phyloP scores from a whole-genome alignment of 2,888 invertebrate genomes.

The Himalopsyche japonica region DNA sequence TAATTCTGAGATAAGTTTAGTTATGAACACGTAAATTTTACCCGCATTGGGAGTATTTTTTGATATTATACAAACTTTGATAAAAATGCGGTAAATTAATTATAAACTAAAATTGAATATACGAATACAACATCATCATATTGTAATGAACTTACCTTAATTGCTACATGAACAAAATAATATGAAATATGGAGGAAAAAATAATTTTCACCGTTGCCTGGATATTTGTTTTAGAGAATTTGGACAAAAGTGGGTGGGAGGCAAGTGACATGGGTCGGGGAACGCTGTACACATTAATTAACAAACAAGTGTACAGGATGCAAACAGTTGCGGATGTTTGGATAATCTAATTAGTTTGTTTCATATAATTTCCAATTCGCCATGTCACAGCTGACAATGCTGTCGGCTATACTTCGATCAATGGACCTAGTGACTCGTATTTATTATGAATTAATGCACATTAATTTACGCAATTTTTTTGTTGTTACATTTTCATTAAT shows the following conservation, averaged over 20 bases:
- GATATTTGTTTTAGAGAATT: not conserved
- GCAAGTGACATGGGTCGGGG: not conserved
- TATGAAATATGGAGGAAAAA: not conserved
- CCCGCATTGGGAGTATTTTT: no score
- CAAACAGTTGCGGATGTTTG: conserved; percentile 36
- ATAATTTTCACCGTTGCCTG: not conserved
- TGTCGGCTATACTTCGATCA: not conserved
- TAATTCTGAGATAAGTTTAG: no score
- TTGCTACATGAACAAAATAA: not conserved
- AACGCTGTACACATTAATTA: conserved; percentile 34
- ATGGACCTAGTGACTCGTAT: not conserved
- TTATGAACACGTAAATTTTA: no score
- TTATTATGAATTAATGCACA: not conserved
- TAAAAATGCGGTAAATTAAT: no score
- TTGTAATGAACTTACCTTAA: not conserved
- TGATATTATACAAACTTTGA: no score
- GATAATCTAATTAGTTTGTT: conserved; percentile 39
- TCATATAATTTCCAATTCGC: conserved; percentile 35
- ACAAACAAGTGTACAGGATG: conserved; percentile 31
- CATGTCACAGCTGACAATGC: conserved; percentile 31
- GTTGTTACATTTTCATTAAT: not conserved
- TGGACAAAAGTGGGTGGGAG: not conserved
- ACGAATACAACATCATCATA: not conserved
- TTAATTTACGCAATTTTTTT: not conserved
- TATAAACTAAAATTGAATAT: not conserved